A percentile compares a stretch with the other conserved stretches of the same genome.
Evolutionary conservation across 2,888 invertebrate genomes (phyloP).

Genomic region (Neoitamus cyanurus): DNA sequence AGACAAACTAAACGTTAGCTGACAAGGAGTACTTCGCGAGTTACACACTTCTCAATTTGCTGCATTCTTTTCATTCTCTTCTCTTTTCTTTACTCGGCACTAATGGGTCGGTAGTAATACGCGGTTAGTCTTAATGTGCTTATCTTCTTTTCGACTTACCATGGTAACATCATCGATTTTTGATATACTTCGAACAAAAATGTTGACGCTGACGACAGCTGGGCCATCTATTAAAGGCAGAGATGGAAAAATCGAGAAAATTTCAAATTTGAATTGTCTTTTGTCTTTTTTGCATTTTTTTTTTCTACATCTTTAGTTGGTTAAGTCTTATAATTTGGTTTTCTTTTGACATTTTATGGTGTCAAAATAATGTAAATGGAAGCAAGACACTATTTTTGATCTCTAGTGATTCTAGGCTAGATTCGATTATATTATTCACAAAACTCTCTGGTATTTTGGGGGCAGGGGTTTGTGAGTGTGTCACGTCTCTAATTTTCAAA

Average conservation of each 20-base stretch:
- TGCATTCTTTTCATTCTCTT: slow-evolving; percentile 44
- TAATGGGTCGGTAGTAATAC: slow-evolving; percentile 6
- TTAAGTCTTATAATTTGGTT: slow-evolving; percentile 20
- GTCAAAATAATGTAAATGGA: slow-evolving; percentile 36
- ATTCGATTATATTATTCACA: background rate
- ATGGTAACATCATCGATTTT: slow-evolving; percentile 99
- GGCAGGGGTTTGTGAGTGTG: background rate
- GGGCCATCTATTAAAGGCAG: slow-evolving; percentile 81
- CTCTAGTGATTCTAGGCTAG: background rate
- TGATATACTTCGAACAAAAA: slow-evolving; percentile 98
- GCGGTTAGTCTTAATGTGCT: slow-evolving; percentile 35
- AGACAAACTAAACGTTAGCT: background rate
- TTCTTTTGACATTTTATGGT: slow-evolving; percentile 42
- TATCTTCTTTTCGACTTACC: slow-evolving; percentile 78
- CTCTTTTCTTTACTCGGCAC: background rate
- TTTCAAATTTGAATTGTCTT: slow-evolving; percentile 35
- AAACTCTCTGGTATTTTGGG: background rate
- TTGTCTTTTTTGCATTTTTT: slow-evolving; percentile 34
- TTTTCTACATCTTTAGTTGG: slow-evolving; percentile 21
- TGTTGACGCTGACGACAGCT: slow-evolving; percentile 96
- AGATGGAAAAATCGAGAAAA: slow-evolving; percentile 58
- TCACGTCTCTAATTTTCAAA: background rate
- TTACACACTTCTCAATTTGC: slow-evolving; percentile 22
- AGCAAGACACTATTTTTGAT: slow-evolving; percentile 10
- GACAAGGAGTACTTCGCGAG: background rate